These are phyloP conservation scores for Leptobrachium leishanense DNA, from an alignment of 2,113 vertebrate species.

Conservation along the genomic window DNA sequence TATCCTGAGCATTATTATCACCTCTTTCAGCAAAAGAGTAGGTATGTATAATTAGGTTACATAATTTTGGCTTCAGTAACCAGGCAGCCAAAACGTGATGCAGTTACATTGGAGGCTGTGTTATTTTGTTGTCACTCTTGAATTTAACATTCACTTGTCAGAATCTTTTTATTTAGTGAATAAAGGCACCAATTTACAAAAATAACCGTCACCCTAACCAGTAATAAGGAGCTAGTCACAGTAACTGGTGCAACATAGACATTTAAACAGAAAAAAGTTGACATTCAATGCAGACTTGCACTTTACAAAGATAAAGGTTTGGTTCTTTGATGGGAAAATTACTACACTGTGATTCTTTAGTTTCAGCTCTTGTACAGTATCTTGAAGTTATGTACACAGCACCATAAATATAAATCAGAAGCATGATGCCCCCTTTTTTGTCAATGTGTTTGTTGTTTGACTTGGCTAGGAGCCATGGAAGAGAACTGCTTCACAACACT, in stretches of 20 bases:
- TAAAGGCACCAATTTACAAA: too few species aligned
- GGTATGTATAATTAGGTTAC: too few species aligned
- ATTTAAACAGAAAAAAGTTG: neutral
- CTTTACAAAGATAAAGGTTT: neutral
- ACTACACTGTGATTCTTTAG: constrained; percentile 35
- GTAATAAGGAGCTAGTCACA: neutral
- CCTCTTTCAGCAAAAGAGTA: too few species aligned
- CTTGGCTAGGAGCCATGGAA: constrained; percentile 30
- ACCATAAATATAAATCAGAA: constrained; percentile 48
- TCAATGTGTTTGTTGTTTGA: constrained; percentile 46
- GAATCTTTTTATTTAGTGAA: too few species aligned
- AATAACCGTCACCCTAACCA: neutral
- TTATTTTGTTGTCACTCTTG: too few species aligned
- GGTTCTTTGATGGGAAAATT: constrained; percentile 12
- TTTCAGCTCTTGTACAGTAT: constrained; percentile 39
- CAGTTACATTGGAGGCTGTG: too few species aligned
- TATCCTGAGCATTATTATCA: too few species aligned
- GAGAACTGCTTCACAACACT: constrained; percentile 54
- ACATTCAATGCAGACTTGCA: neutral
- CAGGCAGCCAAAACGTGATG: too few species aligned
- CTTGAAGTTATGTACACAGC: neutral
- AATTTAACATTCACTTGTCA: too few species aligned
- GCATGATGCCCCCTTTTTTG: constrained; percentile 27
- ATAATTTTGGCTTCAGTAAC: too few species aligned
- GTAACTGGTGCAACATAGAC: neutral